Conservation (phyloP, 1,140 invertebrate species). For the Pachypsylla venusta region DNA sequence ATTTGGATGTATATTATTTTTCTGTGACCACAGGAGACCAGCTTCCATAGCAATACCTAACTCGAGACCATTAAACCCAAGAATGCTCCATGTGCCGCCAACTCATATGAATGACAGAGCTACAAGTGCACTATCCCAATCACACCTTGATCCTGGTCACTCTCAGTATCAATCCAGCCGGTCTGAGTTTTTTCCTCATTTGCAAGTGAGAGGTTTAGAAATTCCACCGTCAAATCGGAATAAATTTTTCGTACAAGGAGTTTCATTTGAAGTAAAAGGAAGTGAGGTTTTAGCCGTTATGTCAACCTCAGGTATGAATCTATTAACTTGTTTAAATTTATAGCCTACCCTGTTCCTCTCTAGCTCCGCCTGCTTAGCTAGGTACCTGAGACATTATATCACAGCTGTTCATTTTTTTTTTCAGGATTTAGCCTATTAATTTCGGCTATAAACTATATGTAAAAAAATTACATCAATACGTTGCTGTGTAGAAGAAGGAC, state of each 20-base stretch:
- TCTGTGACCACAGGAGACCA: neutral
- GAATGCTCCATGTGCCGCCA: slow-evolving; percentile 7
- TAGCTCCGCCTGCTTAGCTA: too few relatives aligned
- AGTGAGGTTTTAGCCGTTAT: slow-evolving; percentile 81
- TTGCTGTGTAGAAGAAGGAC: too few relatives aligned
- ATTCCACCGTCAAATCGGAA: slow-evolving; percentile 37
- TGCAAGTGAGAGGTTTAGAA: slow-evolving; percentile 42
- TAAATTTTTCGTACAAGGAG: slow-evolving; percentile 43
- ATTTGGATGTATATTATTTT: too few relatives aligned
- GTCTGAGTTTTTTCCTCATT: slow-evolving; percentile 34
- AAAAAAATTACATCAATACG: too few relatives aligned
- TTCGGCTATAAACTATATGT: too few relatives aligned
- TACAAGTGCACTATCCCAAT: slow-evolving; percentile 14
- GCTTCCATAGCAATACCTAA: slow-evolving; percentile 11
- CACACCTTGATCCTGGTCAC: slow-evolving; percentile 10
- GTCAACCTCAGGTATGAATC: slow-evolving; percentile 47
- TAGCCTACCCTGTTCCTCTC: too few relatives aligned
- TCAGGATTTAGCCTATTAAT: too few relatives aligned
- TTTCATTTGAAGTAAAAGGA: slow-evolving; percentile 69
- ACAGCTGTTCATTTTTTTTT: too few relatives aligned
- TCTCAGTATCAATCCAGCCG: slow-evolving; percentile 17
- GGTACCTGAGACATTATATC: too few relatives aligned
- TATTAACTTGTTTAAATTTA: neutral
- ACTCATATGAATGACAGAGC: slow-evolving; percentile 9
- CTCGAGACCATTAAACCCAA: neutral